Evolutionary conservation across 2,797 vertebrate genomes (phyloP).

Genomic region (Mionectes olivaceus): DNA sequence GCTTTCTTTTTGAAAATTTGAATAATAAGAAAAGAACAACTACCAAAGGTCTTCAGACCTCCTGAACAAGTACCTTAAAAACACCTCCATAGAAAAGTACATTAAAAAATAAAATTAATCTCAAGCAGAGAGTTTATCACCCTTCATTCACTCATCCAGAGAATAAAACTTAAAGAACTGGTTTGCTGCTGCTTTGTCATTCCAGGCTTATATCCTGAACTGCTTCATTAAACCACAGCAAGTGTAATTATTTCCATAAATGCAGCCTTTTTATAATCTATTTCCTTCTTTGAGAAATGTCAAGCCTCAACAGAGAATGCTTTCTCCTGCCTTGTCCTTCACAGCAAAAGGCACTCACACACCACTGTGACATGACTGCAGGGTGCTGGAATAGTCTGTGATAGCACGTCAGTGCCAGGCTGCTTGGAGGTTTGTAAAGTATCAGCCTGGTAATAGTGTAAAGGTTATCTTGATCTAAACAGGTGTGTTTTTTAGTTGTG

Average conservation of each 20-base stretch:
- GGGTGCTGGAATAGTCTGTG: not conserved
- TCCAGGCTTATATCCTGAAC: not conserved
- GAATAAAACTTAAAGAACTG: not conserved
- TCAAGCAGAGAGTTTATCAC: not conserved
- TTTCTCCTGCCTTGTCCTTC: not conserved
- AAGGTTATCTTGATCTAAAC: not conserved
- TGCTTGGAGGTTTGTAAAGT: not conserved
- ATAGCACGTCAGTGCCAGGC: not conserved
- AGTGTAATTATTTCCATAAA: not conserved
- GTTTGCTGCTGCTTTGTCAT: not conserved
- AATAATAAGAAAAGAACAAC: not conserved
- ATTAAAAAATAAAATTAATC: not conserved
- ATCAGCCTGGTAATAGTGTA: not conserved
- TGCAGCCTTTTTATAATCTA: not conserved
- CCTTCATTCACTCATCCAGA: not conserved
- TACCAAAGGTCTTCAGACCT: not conserved
- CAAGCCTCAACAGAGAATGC: not conserved
- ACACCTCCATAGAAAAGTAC: not conserved
- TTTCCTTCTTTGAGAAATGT: not conserved
- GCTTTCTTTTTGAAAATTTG: not conserved
- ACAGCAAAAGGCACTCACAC: fast-evolving
- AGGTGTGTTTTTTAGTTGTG: not conserved
- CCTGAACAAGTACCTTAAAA: not conserved
- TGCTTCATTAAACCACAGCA: not conserved
- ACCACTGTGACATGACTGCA: not conserved